Base-by-base conservation (phyloP, 1,140 invertebrate genomes). In the Dendroctonus ponderosae region DNA sequence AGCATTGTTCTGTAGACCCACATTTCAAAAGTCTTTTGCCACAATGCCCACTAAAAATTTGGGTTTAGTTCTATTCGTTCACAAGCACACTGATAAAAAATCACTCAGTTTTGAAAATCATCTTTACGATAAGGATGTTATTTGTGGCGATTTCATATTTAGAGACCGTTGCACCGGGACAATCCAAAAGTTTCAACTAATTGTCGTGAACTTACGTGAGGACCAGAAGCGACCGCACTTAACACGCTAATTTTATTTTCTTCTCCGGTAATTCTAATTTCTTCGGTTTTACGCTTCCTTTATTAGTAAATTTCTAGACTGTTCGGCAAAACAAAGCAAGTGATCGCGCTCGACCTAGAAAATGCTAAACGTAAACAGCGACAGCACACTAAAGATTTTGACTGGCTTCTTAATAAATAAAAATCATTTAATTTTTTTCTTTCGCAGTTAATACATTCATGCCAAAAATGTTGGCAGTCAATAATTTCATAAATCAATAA, bases 111-210 rank as follows among this genome's bases (percentile, higher is more conserved):
- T 8, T 43, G 40, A 48, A 60, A 60, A 60, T 60, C 58, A 48
- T 60, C 37, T 46, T 26, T 43, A 60, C 9, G 11, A 7, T 62
- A 62, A 6, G 60, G 9, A 62, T 61, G 58, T 11, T 7, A 61
- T 52, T 61, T 50, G 42, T 61, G 58, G 7, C 51, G 6, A 7
- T 61, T 50, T 62, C 9, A 39, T 6, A 59, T 59, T 54, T 38
- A 7, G 7, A 56, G 14, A n/a, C n/a, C n/a, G n/a, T n/a, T n/a
- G n/a, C n/a, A n/a, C n/a, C n/a, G n/a, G n/a, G n/a, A n/a, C n/a
- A 14, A 7, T 15, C 53, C 8, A 7, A 6, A 42, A 6, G 7
- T 38, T 11, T 7, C 7, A 56, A 11, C 6, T 15, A 56, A 9
- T 7, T 6, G 5, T 37, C 40, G 40, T 48, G 57, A 39, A 41